A percentile compares a stretch with the other conserved stretches of the same genome.
These are phyloP conservation scores for Lamprotornis superbus DNA, from an alignment of 2,113 vertebrate genomes.

Conservation along the genomic window DNA sequence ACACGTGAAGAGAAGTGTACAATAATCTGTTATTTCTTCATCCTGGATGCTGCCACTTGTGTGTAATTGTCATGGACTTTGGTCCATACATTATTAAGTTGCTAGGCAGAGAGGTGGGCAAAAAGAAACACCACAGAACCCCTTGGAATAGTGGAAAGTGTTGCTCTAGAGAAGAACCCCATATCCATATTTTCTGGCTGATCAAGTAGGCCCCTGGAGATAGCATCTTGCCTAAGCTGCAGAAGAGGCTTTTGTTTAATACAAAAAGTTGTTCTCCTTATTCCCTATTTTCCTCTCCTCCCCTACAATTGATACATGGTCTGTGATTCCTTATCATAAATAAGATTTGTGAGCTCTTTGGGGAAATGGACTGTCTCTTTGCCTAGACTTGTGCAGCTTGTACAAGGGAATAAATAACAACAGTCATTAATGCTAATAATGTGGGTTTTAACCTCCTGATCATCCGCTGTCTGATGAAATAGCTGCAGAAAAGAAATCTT, in stretches of 20 bases:
- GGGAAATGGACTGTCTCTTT: constrained; percentile 14
- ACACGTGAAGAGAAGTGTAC: not conserved
- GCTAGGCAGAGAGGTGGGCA: not conserved
- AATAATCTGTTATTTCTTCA: not conserved
- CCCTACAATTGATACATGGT: not conserved
- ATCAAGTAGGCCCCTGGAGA: not conserved
- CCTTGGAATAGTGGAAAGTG: not conserved
- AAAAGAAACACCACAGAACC: not conserved
- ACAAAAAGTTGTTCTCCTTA: not conserved
- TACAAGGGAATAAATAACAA: constrained; percentile 47
- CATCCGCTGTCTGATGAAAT: constrained; percentile 4
- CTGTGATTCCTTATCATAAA: constrained; percentile 20
- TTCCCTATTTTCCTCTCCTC: not conserved
- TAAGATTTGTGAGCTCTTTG: constrained; percentile 14
- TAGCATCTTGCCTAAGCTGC: not conserved
- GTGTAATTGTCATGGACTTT: not conserved
- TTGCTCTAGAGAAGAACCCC: not conserved
- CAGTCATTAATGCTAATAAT: constrained; percentile 55
- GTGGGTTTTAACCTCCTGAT: constrained; percentile 40
- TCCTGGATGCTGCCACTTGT: not conserved
- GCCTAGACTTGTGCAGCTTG: not conserved
- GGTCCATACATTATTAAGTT: not conserved
- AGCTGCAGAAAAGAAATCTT: not conserved
- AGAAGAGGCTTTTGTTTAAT: not conserved
- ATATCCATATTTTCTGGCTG: not conserved